Conservation (phyloP, 2,113 vertebrate species). For the Pleuronectes platessa region DNA sequence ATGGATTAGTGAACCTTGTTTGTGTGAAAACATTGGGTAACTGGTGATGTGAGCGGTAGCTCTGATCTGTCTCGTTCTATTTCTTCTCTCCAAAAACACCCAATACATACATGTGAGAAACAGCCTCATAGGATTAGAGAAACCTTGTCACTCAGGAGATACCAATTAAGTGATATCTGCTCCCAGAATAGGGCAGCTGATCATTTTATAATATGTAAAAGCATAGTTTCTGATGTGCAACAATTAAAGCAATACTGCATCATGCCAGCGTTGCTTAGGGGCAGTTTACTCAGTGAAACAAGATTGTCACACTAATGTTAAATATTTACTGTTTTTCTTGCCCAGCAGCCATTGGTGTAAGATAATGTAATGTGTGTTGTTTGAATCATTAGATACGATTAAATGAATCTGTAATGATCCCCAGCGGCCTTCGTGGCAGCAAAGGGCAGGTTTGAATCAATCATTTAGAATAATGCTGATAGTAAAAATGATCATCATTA, state of each 20-base stretch:
- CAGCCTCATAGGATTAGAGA: constrained; percentile 30
- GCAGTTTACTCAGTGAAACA: not conserved
- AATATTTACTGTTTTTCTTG: too few relatives aligned
- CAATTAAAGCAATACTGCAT: not conserved
- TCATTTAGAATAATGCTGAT: constrained; percentile 12
- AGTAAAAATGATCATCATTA: constrained; percentile 19
- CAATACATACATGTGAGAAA: not conserved
- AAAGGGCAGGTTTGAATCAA: constrained; percentile 14
- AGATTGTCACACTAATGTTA: not conserved
- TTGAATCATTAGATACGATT: constrained; percentile 44
- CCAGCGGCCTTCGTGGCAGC: constrained; percentile 2
- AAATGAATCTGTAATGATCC: constrained; percentile 35
- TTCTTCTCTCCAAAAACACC: not conserved
- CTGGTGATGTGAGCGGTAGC: constrained; percentile 3
- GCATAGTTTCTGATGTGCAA: not conserved
- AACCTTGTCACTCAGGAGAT: constrained; percentile 23
- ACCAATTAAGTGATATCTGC: constrained; percentile 59
- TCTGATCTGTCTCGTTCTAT: not conserved
- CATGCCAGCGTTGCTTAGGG: not conserved
- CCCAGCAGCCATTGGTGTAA: not conserved
- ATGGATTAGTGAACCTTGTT: constrained; percentile 42
- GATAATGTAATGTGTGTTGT: not conserved
- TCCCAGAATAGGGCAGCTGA: constrained; percentile 14
- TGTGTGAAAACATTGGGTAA: constrained; percentile 23
- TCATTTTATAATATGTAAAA: constrained; percentile 4